phyloP scores from a whole-genome alignment of 2,888 invertebrate species.

The Dryococelus australis region DNA sequence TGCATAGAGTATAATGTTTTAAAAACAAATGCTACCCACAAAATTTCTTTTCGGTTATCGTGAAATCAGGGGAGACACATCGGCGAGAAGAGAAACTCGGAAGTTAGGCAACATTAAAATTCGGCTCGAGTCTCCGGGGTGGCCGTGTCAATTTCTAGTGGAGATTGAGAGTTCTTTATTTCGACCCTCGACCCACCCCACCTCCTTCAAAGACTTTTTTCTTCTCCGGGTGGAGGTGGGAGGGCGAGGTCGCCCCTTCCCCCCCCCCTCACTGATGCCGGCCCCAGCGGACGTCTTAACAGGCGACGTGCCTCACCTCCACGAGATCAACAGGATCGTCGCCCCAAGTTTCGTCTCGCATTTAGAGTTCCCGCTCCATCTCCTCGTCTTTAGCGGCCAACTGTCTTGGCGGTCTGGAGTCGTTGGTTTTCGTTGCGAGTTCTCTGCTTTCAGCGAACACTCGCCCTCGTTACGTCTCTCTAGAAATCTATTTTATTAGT shows the following conservation, averaged over 20 bases:
- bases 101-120: neutral
- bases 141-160: neutral
- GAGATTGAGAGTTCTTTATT: constrained; percentile 16
- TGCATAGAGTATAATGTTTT: too few species aligned
- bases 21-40: too few species aligned
- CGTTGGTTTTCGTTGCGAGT: too few species aligned
- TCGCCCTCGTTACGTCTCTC: too few species aligned
- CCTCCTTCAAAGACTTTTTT: neutral
- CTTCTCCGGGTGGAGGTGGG: neutral
- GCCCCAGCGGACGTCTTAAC: neutral
- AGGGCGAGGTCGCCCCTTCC: neutral
- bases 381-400: neutral
- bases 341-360: neutral
- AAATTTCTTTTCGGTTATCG: too few species aligned
- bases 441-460: too few species aligned
- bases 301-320: neutral
- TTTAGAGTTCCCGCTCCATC: neutral
- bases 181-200: neutral
- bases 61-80: neutral
- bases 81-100: neutral
- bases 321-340: neutral
- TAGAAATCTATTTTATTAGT: too few species aligned
- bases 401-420: too few species aligned
- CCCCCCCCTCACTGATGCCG: neutral
- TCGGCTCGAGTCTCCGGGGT: neutral